Base-by-base conservation (phyloP, 2,888 invertebrate species). In the Phymatocera aterrima region DNA sequence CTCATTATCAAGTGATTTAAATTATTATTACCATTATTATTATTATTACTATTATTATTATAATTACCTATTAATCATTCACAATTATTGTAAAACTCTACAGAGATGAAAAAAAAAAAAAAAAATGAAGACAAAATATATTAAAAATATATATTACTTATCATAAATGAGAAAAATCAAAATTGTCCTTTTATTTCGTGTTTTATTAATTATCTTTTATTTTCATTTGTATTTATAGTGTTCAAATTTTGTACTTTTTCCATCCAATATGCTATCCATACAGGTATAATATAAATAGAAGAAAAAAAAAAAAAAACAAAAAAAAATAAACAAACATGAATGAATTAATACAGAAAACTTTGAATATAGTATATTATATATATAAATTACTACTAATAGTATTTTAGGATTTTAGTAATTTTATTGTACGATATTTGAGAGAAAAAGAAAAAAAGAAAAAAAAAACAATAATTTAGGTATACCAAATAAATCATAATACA, bases 1-100 rank as follows among this genome's bases (percentile, higher is more conserved):
- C 88, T 87, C 87, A 86, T 86, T 84, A 87, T 88, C 88, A 88
- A 88, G 88, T 90, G 88, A 88, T 87, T 89, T 88, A 88, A 72
- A 87, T 81, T 84, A 87, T 89, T 89, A 87, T 90, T 43, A 18
- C 85, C 89, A 89, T 88, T 86, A 89, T 89, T 88, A 86, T 87
- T 34, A 61, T 61, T 6, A 60, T n/a, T n/a, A 48, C 15, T 48
- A 51, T n/a, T n/a, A 51, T 18, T 12, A 51, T 18, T n/a, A 51
- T 51, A 18, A 51, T 15, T 6, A 40, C 40, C 4, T 54, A n/a
- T 61, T n/a, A 61, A 34, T 34, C 15, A 60, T 61, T 31, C 24
- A 87, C 87, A 84, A 88, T 87, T 88, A 87, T 86, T 84, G 83
- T 86, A 89, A 86, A 85, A 86, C 84, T 87, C 10, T 86, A 83